Conservation (phyloP, 1,140 invertebrate species). For the Drosophila serrata region DNA sequence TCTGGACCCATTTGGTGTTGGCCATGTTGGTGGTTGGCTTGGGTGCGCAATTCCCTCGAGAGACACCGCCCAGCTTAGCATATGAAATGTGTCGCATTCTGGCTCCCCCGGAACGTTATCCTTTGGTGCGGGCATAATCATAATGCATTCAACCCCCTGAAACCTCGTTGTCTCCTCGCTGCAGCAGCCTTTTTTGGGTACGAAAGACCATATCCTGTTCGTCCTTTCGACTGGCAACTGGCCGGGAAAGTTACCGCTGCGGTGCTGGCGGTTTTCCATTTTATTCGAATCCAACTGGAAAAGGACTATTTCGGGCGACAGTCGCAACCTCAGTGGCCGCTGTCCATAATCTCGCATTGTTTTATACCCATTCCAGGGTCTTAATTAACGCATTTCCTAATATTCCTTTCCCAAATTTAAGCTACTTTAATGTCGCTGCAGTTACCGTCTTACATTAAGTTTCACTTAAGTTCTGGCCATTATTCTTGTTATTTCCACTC, state of each 20-base stretch:
- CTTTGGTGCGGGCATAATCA: conserved; percentile 60
- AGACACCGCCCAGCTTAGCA: conserved; percentile 55
- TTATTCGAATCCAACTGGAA: conserved; percentile 38
- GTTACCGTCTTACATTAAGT: conserved; percentile 14
- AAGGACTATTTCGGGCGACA: conserved; percentile 8
- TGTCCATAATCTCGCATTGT: conserved; percentile 21
- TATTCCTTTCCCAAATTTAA: too few species aligned
- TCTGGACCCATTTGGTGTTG: conserved; percentile 40
- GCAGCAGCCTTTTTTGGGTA: conserved; percentile 5
- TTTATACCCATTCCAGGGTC: not conserved
- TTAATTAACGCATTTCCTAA: too few species aligned
- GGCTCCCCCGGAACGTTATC: conserved; percentile 14
- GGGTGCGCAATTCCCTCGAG: conserved; percentile 12
- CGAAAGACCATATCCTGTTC: not conserved
- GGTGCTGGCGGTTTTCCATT: conserved; percentile 63
- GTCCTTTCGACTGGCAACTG: conserved; percentile 18
- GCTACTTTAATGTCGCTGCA: conserved; percentile 3
- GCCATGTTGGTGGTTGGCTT: conserved; percentile 62
- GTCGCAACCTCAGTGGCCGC: conserved; percentile 12
- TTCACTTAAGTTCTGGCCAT: conserved; percentile 31
- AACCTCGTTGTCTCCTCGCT: not conserved
- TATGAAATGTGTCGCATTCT: conserved; percentile 66
- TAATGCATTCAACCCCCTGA: conserved; percentile 57
- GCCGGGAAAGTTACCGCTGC: conserved; percentile 59
- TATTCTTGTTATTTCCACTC: conserved; percentile 20